These are phyloP conservation scores for Lophotriccus pileatus DNA, from an alignment of 2,797 vertebrate species.

Conservation along the genomic window DNA sequence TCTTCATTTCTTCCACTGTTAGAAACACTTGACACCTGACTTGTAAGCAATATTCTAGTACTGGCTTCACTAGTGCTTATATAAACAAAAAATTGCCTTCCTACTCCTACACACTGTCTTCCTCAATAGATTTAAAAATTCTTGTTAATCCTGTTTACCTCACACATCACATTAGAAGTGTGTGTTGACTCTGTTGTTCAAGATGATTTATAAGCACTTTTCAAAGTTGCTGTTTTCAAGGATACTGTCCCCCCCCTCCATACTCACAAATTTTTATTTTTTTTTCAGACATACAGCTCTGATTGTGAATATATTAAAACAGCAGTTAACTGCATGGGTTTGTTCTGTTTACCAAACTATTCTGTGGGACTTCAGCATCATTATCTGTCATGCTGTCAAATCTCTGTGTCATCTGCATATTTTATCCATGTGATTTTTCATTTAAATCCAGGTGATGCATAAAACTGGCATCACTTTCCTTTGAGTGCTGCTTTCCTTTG, in stretches of 20 bases:
- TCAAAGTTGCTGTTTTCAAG: slow-evolving; percentile 6
- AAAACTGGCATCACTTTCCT: neutral
- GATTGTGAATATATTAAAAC: neutral
- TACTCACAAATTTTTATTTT: neutral
- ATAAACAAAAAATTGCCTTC: neutral
- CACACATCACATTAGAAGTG: neutral
- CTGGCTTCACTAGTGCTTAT: neutral
- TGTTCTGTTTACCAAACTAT: neutral
- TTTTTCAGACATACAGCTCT: neutral
- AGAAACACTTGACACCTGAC: neutral
- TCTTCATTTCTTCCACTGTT: neutral
- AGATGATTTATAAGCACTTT: slow-evolving; percentile 16
- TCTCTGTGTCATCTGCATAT: neutral
- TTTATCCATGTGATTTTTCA: neutral
- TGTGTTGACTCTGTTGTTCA: neutral
- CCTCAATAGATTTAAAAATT: neutral
- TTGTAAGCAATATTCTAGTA: neutral
- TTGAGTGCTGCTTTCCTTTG: neutral
- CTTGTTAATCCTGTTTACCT: neutral
- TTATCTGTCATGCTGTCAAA: neutral
- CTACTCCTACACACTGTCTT: neutral
- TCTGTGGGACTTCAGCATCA: neutral
- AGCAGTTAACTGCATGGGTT: neutral
- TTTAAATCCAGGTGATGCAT: neutral
- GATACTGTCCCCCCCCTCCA: neutral